phyloP scores from a whole-genome alignment of 2,888 invertebrate species.

The Andrena bucephala region DNA sequence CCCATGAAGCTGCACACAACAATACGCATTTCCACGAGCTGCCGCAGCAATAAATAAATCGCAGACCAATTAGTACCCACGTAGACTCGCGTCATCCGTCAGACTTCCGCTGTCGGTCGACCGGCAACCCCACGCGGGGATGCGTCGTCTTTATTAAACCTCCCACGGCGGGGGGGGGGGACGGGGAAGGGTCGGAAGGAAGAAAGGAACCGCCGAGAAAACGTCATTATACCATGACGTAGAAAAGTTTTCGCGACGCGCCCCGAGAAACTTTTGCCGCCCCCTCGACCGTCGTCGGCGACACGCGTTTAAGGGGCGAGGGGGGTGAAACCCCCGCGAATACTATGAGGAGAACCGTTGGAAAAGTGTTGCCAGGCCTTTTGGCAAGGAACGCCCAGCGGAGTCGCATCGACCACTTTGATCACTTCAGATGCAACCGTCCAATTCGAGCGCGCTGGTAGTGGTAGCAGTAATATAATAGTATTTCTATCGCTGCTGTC shows the following conservation, averaged over 20 bases:
- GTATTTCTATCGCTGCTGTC: no score
- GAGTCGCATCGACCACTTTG: background rate
- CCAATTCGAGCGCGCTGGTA: no score
- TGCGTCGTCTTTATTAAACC: slow-evolving; percentile 45
- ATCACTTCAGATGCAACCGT: background rate
- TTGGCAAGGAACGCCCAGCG: background rate
- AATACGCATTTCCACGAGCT: no score
- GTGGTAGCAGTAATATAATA: no score
- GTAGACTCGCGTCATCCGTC: background rate
- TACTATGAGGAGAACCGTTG: slow-evolving; percentile 9
- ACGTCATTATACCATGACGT: slow-evolving; percentile 48
- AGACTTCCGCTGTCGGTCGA: slow-evolving; percentile 9
- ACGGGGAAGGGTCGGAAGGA: slow-evolving; percentile 1
- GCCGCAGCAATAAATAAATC: background rate
- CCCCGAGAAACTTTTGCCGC: slow-evolving; percentile 36
- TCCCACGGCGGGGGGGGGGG: slow-evolving; percentile 19
- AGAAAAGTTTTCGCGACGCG: slow-evolving; percentile 23
- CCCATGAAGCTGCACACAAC: no score
- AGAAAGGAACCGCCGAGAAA: slow-evolving; percentile 3
- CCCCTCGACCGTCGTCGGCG: background rate
- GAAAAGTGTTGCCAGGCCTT: slow-evolving; percentile 2
- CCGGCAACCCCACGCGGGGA: background rate
- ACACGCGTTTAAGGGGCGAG: background rate
- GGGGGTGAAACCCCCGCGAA: background rate
- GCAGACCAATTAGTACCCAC: background rate